A percentile compares a stretch with the other conserved stretches of the same genome.
Evolutionary conservation across 2,113 vertebrate genomes (phyloP).

Genomic region (Tichodroma muraria): DNA sequence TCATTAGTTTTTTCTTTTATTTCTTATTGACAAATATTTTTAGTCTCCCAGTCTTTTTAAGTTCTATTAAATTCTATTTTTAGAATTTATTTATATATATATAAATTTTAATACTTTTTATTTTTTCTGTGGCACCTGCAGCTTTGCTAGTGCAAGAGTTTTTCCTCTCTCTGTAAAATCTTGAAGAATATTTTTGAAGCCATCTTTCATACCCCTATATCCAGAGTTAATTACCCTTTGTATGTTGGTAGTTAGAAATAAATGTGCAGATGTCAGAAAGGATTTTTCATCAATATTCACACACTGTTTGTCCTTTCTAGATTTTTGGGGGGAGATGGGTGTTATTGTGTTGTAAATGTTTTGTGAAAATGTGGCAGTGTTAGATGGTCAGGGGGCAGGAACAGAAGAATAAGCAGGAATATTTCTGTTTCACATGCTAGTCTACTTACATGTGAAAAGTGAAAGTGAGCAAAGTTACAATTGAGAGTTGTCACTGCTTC

Average conservation of each 20-base stretch:
- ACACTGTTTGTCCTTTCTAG: not conserved
- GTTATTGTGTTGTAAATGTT: not conserved
- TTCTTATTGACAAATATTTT: not conserved
- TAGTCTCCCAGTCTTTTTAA: not conserved
- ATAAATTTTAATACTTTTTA: not conserved
- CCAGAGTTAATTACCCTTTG: fast-evolving
- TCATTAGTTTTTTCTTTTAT: not conserved
- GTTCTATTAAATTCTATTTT: not conserved
- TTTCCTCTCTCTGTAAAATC: not conserved
- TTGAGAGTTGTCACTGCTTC: not conserved
- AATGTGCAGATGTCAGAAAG: not conserved
- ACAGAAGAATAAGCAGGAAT: not conserved
- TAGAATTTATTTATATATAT: no score
- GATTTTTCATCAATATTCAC: not conserved
- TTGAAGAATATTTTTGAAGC: not conserved
- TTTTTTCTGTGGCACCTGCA: not conserved
- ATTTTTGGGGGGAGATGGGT: fast-evolving
- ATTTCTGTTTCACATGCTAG: fast-evolving
- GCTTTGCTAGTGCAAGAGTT: not conserved
- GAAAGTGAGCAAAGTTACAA: not conserved
- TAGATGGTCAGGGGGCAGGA: not conserved
- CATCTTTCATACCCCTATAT: not conserved
- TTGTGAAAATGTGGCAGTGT: not conserved
- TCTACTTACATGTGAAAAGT: not conserved
- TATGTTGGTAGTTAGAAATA: not conserved